These are phyloP conservation scores for Protaetia brevitarsis DNA, from an alignment of 1,140 invertebrate species.

Conservation along the genomic window DNA sequence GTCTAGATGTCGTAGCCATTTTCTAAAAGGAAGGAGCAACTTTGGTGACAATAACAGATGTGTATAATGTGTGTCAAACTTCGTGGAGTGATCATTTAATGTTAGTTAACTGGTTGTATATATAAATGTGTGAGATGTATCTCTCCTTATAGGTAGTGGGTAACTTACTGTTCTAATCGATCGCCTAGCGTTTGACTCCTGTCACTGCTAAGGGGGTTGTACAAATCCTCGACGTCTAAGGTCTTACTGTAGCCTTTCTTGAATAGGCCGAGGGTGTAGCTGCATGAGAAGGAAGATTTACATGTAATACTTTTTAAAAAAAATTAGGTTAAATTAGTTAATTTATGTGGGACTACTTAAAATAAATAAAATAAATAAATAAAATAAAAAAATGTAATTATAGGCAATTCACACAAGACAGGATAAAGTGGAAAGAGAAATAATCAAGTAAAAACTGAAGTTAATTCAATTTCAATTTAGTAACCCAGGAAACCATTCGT, in stretches of 20 bases:
- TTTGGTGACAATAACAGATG: background rate
- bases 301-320: too few species aligned
- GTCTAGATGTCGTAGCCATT: slow-evolving; percentile 49
- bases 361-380: too few species aligned
- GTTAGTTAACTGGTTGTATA: background rate
- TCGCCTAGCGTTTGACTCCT: slow-evolving; percentile 52
- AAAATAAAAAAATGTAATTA: too few species aligned
- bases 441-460: too few species aligned
- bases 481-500: too few species aligned
- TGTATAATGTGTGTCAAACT: background rate
- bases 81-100: too few species aligned
- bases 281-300: slow-evolving; percentile 38
- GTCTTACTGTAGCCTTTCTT: slow-evolving; percentile 55
- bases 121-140: background rate
- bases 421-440: too few species aligned
- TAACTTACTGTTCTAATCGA: slow-evolving; percentile 53
- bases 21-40: slow-evolving; percentile 28
- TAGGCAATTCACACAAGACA: too few species aligned
- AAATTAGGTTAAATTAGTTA: too few species aligned
- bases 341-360: too few species aligned
- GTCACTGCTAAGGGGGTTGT: slow-evolving; percentile 54
- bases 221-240: slow-evolving; percentile 56
- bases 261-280: slow-evolving; percentile 57
- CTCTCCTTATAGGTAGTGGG: too few species aligned
- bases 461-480: too few species aligned